These are phyloP conservation scores for Byasa hedistus DNA, from an alignment of 2,888 invertebrate genomes.

Conservation along the genomic window DNA sequence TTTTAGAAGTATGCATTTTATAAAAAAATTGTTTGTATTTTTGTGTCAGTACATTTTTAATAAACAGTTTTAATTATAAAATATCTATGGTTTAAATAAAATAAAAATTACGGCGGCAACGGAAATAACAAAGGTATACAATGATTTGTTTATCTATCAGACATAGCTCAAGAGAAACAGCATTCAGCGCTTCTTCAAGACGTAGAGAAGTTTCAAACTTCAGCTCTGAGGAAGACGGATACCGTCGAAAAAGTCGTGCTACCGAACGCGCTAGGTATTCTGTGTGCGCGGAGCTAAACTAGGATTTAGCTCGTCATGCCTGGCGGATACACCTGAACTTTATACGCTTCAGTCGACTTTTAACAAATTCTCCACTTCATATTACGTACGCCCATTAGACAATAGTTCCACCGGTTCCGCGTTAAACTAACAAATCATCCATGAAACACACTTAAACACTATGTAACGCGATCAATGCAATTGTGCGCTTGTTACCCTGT, in stretches of 20 bases:
- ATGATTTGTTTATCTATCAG: constrained; percentile 68
- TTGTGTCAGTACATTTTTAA: too few relatives aligned
- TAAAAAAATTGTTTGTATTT: too few relatives aligned
- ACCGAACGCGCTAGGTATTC: constrained; percentile 90
- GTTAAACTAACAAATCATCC: constrained; percentile 9
- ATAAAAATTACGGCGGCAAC: too few relatives aligned
- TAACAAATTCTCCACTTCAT: not conserved
- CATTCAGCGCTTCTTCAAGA: constrained; percentile 88
- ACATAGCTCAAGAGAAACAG: constrained; percentile 86
- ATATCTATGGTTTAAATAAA: too few relatives aligned
- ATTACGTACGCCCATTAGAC: not conserved
- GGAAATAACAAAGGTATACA: too few relatives aligned
- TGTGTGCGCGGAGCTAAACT: constrained; percentile 14
- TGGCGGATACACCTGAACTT: not conserved
- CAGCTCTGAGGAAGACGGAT: constrained; percentile 87
- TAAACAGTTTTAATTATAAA: too few relatives aligned
- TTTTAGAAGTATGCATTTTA: too few relatives aligned
- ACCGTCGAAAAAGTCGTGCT: constrained; percentile 91
- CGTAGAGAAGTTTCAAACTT: constrained; percentile 87
- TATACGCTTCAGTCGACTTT: not conserved
- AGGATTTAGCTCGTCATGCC: constrained; percentile 4
- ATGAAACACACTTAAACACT: not conserved
- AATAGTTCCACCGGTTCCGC: too few relatives aligned
- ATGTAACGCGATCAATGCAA: not conserved
- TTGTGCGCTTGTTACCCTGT: not conserved